Percentiles rank a stretch among this genome's conserved stretches.
Conservation (phyloP, 2,113 vertebrate species). For the Apus apus region DNA sequence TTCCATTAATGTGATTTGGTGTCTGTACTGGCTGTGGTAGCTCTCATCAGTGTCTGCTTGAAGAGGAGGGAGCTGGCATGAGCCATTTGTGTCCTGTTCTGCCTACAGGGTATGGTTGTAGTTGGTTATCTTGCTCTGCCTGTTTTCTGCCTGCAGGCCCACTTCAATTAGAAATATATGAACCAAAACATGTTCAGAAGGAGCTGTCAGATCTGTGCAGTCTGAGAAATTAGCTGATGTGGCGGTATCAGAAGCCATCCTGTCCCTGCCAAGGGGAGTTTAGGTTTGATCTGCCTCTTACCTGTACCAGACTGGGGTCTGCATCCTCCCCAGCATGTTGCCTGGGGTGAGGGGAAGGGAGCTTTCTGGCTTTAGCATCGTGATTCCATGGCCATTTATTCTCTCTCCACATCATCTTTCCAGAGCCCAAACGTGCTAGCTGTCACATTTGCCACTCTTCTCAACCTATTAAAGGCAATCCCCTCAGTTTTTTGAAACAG, state of each 20-base stretch:
- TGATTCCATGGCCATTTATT: background rate
- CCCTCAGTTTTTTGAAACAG: background rate
- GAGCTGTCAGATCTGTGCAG: background rate
- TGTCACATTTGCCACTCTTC: background rate
- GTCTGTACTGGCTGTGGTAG: background rate
- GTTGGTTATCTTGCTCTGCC: background rate
- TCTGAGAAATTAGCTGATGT: background rate
- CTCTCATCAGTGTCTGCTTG: background rate
- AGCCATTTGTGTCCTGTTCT: background rate
- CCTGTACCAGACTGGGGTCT: background rate
- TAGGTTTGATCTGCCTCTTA: background rate
- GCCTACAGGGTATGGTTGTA: too few species aligned
- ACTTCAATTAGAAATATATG: accelerated
- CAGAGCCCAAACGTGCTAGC: background rate
- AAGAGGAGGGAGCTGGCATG: background rate
- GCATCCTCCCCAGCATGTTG: background rate
- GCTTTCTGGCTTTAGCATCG: background rate
- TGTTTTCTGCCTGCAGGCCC: background rate
- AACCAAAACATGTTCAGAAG: background rate
- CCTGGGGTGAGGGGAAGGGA: accelerated
- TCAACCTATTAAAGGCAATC: background rate
- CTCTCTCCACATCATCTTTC: background rate
- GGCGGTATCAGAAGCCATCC: background rate
- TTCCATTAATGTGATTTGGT: background rate
- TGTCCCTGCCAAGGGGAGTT: background rate